Percentiles rank a stretch among this genome's conserved stretches.
Evolutionary conservation across 2,888 invertebrate genomes (phyloP).

Genomic region (Chloroclystis v-ata): DNA sequence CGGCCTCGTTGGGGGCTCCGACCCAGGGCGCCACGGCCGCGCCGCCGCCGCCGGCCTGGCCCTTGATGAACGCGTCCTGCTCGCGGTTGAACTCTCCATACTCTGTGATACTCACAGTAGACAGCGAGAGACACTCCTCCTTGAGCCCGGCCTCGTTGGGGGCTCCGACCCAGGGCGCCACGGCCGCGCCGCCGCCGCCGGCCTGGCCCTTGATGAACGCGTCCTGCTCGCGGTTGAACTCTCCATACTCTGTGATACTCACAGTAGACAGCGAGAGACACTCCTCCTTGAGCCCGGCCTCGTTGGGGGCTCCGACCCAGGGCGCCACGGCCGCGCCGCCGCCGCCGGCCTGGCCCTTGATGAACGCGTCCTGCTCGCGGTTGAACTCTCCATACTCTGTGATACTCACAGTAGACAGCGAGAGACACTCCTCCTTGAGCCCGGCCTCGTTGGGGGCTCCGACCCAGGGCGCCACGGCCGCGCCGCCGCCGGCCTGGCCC

Average conservation of each 20-base stretch:
- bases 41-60: conserved; percentile 86
- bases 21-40: conserved; percentile 94
- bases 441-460: conserved; percentile 97
- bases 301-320: conserved; percentile 97
- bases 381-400: conserved; percentile 98
- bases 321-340: conserved; percentile 87
- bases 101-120: conserved; percentile 87
- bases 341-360: conserved; percentile 90
- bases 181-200: conserved; percentile 82
- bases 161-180: conserved; percentile 97
- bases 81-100: conserved; percentile 98
- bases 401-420: conserved; percentile 86
- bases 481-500: conserved; percentile 85
- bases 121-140: conserved; percentile 95
- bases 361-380: conserved; percentile 97
- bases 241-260: conserved; percentile 90
- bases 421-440: conserved; percentile 96
- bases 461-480: conserved; percentile 51
- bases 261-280: conserved; percentile 95
- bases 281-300: conserved; percentile 95
- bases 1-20: conserved; percentile 95
- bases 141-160: conserved; percentile 96
- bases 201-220: conserved; percentile 96
- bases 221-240: conserved; percentile 98
- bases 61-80: conserved; percentile 96